These are phyloP conservation scores for Todus mexicanus DNA, from an alignment of 2,797 vertebrate species.

Conservation along the genomic window DNA sequence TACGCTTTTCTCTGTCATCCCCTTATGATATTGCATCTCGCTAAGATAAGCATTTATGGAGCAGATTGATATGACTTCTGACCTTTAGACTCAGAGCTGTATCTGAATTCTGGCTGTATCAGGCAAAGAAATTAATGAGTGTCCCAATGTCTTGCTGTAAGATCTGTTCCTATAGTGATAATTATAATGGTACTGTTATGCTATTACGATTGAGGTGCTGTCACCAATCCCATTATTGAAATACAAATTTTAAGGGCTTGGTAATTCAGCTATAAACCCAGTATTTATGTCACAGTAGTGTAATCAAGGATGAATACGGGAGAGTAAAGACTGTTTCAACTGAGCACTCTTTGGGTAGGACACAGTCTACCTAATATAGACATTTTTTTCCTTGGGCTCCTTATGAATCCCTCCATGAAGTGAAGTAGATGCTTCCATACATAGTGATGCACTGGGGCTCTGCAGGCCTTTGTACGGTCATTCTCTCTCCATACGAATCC, in stretches of 20 bases:
- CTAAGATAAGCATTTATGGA: slow-evolving; percentile 16
- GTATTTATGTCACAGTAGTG: not conserved
- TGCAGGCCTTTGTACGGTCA: not conserved
- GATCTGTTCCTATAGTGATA: slow-evolving; percentile 22
- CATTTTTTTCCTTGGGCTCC: not conserved
- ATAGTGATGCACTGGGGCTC: accelerated
- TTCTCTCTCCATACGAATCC: not conserved
- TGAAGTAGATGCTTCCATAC: not conserved
- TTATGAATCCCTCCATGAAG: not conserved
- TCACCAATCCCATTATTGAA: slow-evolving; percentile 50
- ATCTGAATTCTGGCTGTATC: slow-evolving; percentile 36
- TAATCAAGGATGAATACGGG: not conserved
- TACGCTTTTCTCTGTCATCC: not conserved
- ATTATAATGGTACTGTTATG: slow-evolving; percentile 36
- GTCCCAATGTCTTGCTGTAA: not conserved
- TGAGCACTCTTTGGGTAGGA: not conserved
- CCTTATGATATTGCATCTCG: not conserved
- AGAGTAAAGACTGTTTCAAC: not conserved
- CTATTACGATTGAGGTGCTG: not conserved
- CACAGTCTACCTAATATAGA: not conserved
- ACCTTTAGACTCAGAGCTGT: slow-evolving; percentile 47
- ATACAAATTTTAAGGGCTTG: slow-evolving; percentile 4
- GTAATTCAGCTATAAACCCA: slow-evolving; percentile 7
- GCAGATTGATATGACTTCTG: slow-evolving; percentile 54
- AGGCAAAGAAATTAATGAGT: slow-evolving; percentile 61